A percentile compares a stretch with the other conserved stretches of the same genome.
Evolutionary conservation across 2,888 invertebrate species (phyloP).

Genomic region (Halictus ligatus): DNA sequence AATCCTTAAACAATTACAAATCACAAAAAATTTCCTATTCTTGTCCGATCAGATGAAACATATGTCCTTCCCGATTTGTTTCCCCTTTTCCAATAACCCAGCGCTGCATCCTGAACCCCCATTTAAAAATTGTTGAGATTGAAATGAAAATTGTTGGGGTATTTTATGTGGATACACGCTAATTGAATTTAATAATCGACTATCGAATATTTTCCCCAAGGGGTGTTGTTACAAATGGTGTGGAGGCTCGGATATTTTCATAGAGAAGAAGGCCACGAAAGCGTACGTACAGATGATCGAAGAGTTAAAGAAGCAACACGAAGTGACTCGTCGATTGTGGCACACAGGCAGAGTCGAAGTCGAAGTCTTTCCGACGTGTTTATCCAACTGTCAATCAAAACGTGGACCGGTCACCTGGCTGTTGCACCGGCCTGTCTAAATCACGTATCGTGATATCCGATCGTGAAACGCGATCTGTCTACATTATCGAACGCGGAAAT

Average conservation of each 20-base stretch:
- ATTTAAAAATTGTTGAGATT: neutral
- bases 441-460: conserved; percentile 74
- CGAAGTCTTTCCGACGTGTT: conserved; percentile 76
- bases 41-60: no score
- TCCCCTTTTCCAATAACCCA: no score
- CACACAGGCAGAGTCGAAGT: conserved; percentile 47
- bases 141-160: neutral
- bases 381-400: conserved; percentile 81
- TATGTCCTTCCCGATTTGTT: no score
- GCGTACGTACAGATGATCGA: conserved; percentile 33
- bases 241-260: conserved; percentile 39
- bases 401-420: conserved; percentile 66
- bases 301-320: conserved; percentile 52
- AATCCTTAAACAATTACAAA: no score
- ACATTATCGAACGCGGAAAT: conserved; percentile 65
- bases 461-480: conserved; percentile 66
- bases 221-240: conserved; percentile 19
- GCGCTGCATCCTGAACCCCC: neutral
- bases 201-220: neutral
- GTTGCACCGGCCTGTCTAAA: conserved; percentile 69
- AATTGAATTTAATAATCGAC: neutral
- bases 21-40: no score
- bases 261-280: conserved; percentile 25
- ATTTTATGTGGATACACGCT: neutral
- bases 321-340: conserved; percentile 71